A percentile compares a stretch with the other conserved stretches of the same genome.
Evolutionary conservation across 2,888 invertebrate genomes (phyloP).

Genomic region (Temnothorax ravouxi): DNA sequence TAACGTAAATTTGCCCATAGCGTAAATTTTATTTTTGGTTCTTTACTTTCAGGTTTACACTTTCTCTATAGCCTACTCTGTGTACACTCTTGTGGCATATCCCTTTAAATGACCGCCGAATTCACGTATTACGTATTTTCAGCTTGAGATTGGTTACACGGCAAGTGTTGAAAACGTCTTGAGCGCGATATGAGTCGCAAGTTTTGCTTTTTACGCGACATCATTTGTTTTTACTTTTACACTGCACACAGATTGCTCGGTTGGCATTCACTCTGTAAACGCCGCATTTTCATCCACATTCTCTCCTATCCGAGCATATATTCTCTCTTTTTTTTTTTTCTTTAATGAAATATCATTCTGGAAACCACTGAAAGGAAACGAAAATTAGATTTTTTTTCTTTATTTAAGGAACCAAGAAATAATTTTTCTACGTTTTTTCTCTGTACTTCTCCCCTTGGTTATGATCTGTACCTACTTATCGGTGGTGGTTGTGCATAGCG

Average conservation of each 20-base stretch:
- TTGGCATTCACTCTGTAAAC: slow-evolving; percentile 56
- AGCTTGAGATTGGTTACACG: slow-evolving; percentile 48
- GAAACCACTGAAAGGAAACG: slow-evolving; percentile 20
- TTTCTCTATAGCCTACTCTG: slow-evolving; percentile 33
- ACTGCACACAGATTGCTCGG: slow-evolving; percentile 57
- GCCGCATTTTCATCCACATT: slow-evolving; percentile 65
- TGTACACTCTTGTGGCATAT: slow-evolving; percentile 29
- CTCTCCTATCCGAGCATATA: slow-evolving; percentile 27
- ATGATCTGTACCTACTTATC: slow-evolving; percentile 66
- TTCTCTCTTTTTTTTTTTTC: slow-evolving; percentile 38
- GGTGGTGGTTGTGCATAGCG: slow-evolving; percentile 71
- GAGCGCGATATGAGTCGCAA: slow-evolving; percentile 35
- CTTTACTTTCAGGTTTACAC: slow-evolving; percentile 52
- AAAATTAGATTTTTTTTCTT: slow-evolving; percentile 53
- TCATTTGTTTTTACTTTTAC: slow-evolving; percentile 38
- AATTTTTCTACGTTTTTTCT: slow-evolving; percentile 33
- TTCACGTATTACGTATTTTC: slow-evolving; percentile 34
- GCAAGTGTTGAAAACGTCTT: slow-evolving; percentile 23
- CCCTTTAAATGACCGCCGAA: slow-evolving; percentile 32
- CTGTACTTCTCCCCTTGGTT: slow-evolving; percentile 60
- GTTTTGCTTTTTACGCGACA: slow-evolving; percentile 52
- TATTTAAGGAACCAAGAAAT: neutral
- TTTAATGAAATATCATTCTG: slow-evolving; percentile 4
- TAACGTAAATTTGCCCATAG: slow-evolving; percentile 48
- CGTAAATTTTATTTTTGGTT: slow-evolving; percentile 46